Conservation (phyloP, 2,797 vertebrate species). For the Enteromius argenteus region DNA sequence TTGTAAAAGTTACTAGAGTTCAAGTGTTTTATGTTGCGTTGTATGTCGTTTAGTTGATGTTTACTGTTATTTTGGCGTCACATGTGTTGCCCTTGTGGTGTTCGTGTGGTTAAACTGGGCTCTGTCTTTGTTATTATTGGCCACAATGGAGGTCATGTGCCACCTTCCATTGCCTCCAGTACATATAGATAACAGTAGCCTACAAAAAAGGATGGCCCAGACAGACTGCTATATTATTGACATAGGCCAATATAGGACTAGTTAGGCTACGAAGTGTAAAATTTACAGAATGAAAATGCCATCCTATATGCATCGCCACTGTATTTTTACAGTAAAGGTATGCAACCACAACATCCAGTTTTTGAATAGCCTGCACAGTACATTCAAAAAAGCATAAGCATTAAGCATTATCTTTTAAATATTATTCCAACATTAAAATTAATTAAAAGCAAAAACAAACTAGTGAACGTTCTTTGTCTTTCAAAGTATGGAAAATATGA, state of each 20-base stretch:
- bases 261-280: conserved; percentile 2
- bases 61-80: conserved; percentile 6
- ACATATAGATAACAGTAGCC: not conserved
- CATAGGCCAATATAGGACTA: not conserved
- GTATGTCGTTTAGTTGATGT: not conserved
- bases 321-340: not conserved
- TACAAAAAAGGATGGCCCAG: not conserved
- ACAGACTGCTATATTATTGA: not conserved
- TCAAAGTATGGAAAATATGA: not conserved
- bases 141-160: conserved; percentile 4
- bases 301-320: not conserved
- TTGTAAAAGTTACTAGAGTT: not conserved
- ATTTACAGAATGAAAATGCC: not conserved
- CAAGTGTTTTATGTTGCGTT: not conserved
- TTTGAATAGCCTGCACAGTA: not conserved
- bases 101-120: not conserved
- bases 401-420: not conserved
- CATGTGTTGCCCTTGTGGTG: not conserved
- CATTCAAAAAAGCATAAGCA: not conserved
- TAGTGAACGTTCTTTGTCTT: not conserved
- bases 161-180: conserved; percentile 9
- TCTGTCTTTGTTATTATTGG: conserved; percentile 28
- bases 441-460: not conserved
- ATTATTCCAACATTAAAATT: not conserved
- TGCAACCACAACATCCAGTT: not conserved